Base-by-base conservation (phyloP, 2,888 invertebrate genomes). In the Anorthoa munda region DNA sequence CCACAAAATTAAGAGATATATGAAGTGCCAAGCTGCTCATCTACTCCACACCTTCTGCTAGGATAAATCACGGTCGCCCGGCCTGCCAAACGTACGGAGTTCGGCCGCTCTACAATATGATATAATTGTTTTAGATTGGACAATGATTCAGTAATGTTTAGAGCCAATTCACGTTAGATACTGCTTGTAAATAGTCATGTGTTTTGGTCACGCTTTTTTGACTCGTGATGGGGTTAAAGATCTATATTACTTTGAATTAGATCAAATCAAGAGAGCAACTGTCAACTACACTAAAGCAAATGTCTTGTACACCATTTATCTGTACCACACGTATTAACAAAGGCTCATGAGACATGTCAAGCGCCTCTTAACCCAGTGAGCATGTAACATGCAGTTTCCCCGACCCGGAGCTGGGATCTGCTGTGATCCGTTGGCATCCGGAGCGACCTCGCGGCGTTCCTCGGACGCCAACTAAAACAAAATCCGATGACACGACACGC, bases 381-480 rank as follows among this genome's bases (percentile, higher is more conserved):
- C 73, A 31, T 56, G 71, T 71, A 83, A 77, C 75, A 83, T 72
- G 72, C 72, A 83, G 74, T 72, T 66, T 64, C 73, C 48, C 60
- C 79, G 80, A 82, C 60, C 81, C 77, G 74, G 76, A 79, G 72
- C 74, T 75, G 84, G 81, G 85, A 84, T 83, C 84, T 81, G 78
- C 72, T 65, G 65, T 68, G 77, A 84, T 82, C 84, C 72, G 75
- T 72, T 82, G 87, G 89, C 86, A 86, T 86, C 81, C 77, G 75
- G 81, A 81, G 81, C 82, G 86, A 82, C 90, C 91, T 90, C 90
- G 89, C 67, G 77, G 67, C 72, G 46, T 56, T 71, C 72, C 64
- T 39, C 66, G 75, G 82, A 82, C 87, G 92, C 91, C 92, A 92
- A 92, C 89, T 89, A 82, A 88, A 89, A 90, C 89, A 91, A 86